phyloP scores from a whole-genome alignment of 1,140 invertebrate genomes.

The Lasaia peninsularis region DNA sequence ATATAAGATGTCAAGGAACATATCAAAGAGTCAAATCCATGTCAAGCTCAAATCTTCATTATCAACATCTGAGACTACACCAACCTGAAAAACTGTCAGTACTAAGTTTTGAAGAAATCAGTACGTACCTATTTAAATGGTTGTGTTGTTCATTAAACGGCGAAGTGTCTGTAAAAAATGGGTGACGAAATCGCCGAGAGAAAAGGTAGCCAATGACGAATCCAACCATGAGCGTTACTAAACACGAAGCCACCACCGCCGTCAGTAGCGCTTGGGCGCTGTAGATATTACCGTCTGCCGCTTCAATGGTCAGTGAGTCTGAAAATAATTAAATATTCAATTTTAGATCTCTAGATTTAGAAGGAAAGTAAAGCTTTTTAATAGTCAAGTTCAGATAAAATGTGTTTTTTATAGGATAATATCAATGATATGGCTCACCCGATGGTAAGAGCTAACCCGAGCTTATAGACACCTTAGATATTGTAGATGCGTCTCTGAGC shows the following conservation, averaged over 20 bases:
- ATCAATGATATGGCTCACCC: too few species aligned
- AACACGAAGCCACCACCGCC: slow-evolving; percentile 86
- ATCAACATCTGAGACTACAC: too few species aligned
- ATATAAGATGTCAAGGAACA: too few species aligned
- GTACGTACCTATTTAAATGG: slow-evolving; percentile 69
- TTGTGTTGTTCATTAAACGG: slow-evolving; percentile 84
- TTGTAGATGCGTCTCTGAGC: too few species aligned
- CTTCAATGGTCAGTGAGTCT: slow-evolving; percentile 80
- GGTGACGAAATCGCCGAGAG: slow-evolving; percentile 85
- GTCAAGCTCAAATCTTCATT: too few species aligned
- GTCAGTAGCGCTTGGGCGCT: slow-evolving; percentile 88
- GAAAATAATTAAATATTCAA: slow-evolving; percentile 30
- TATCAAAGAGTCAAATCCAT: too few species aligned
- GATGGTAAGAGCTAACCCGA: too few species aligned
- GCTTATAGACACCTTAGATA: too few species aligned
- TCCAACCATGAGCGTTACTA: slow-evolving; percentile 88
- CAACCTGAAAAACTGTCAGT: too few species aligned
- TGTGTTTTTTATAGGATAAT: too few species aligned
- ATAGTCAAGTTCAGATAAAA: too few species aligned
- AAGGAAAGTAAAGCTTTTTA: too few species aligned
- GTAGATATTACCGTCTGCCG: slow-evolving; percentile 82
- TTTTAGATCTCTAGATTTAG: neutral
- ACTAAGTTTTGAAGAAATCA: neutral
- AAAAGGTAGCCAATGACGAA: slow-evolving; percentile 91
- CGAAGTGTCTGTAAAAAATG: slow-evolving; percentile 83